phyloP scores from a whole-genome alignment of 1,140 invertebrate species.

The Drosophila santomea region DNA sequence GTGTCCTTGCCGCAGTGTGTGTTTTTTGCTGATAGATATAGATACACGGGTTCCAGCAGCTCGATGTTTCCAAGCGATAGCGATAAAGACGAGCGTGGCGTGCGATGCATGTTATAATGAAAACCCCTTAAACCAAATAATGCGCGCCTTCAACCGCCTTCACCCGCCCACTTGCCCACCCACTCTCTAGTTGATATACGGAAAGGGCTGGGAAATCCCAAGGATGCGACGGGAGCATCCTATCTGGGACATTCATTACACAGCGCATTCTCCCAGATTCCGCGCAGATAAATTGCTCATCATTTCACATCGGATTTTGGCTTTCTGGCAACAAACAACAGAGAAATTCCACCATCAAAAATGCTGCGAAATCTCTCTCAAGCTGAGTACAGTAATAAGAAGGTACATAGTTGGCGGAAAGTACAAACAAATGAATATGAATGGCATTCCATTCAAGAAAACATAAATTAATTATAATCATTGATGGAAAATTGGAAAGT shows the following conservation, averaged over 20 bases:
- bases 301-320: slow-evolving; percentile 75
- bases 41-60: slow-evolving; percentile 47
- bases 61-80: slow-evolving; percentile 72
- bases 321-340: slow-evolving; percentile 47
- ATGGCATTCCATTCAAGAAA: slow-evolving; percentile 36
- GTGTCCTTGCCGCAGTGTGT: slow-evolving; percentile 32
- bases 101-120: slow-evolving; percentile 82
- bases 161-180: slow-evolving; percentile 1
- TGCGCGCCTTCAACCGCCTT: slow-evolving; percentile 27
- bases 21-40: slow-evolving; percentile 42
- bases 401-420: slow-evolving; percentile 6
- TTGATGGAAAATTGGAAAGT: slow-evolving; percentile 16
- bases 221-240: slow-evolving; percentile 13
- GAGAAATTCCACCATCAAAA: slow-evolving; percentile 26
- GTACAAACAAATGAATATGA: slow-evolving; percentile 44
- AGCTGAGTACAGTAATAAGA: slow-evolving; percentile 3
- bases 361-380: slow-evolving; percentile 11
- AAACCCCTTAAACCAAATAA: slow-evolving; percentile 82
- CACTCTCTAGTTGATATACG: neutral
- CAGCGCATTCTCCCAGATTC: slow-evolving; percentile 77
- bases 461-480: slow-evolving; percentile 28
- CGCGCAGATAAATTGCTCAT: slow-evolving; percentile 78
- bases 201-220: neutral
- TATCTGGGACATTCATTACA: slow-evolving; percentile 74
- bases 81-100: slow-evolving; percentile 72